Conservation (phyloP, 2,113 vertebrate genomes). For the Thalassoma bifasciatum region DNA sequence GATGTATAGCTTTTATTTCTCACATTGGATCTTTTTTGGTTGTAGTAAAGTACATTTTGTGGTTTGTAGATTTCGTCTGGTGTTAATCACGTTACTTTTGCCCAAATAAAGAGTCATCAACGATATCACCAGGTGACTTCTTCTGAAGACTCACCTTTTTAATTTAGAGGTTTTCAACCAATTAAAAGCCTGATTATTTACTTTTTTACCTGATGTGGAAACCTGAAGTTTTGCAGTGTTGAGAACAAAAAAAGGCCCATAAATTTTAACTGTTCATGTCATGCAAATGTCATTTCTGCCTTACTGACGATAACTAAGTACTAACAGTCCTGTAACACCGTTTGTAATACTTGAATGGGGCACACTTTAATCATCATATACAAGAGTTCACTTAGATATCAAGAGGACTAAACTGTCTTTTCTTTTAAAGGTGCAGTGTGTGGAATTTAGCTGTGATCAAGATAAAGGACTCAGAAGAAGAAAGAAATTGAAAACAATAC, state of each 20-base stretch:
- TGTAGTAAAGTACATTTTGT: constrained; percentile 75
- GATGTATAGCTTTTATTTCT: constrained; percentile 70
- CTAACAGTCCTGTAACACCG: constrained; percentile 51
- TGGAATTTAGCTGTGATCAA: too few relatives aligned
- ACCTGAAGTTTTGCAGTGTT: not conserved
- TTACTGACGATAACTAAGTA: constrained; percentile 68
- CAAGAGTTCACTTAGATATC: not conserved
- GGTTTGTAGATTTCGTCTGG: constrained; percentile 79
- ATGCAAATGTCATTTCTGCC: constrained; percentile 75
- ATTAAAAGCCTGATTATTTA: not conserved
- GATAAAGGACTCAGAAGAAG: too few relatives aligned
- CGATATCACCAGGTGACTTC: constrained; percentile 3
- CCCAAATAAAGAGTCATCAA: constrained; percentile 53
- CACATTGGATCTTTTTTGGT: constrained; percentile 73
- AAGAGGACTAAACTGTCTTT: not conserved
- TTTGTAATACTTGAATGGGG: constrained; percentile 54
- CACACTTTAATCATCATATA: not conserved
- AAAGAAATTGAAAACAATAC: too few relatives aligned
- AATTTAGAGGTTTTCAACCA: constrained; percentile 60
- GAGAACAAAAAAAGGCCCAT: constrained; percentile 29
- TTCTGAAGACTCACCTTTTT: not conserved
- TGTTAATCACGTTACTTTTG: constrained; percentile 79
- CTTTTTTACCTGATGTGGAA: not conserved
- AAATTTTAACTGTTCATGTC: constrained; percentile 47
- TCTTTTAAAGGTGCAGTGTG: constrained; percentile 5